Base-by-base conservation (phyloP, 2,888 invertebrate species). In the Artemia sinica region DNA sequence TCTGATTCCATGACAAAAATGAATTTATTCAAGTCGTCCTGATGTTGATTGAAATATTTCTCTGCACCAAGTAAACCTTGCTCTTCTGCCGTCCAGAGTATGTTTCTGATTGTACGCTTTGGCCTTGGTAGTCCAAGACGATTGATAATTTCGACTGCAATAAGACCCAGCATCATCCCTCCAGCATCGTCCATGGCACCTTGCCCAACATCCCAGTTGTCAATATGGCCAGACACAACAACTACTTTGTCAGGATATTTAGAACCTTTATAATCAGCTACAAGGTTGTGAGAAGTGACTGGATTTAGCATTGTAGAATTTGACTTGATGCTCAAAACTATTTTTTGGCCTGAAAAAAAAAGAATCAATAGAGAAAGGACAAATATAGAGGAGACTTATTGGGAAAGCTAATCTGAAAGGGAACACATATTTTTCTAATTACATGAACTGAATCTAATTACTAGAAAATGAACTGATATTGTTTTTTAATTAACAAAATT, bases 1-100 rank as follows among this genome's bases (percentile, higher is more conserved):
- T 91, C 90, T 0, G 89, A 88, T 78, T 91, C 90, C 84, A 90
- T 86, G 1, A 88, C 84, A 67, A 88, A 83, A 75, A 85, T 85
- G 70, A 87, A 84, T 72, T 87, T 84, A 6, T 82, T 76, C 52
- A 81, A 77, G 72, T 84, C 82, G 67, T 80, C 75, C 73, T 79
- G 78, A 74, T 89, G 87, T 6, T 76, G 76, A 68, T 82, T 75
- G 72, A 83, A 81, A 75, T 89, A 90, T 0, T 82, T 82, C 48
- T 77, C 72, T 0, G 86, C 86, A 50, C 89, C 89, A 67, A 84
- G 74, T 0, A 83, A 78, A 9, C 89, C 89, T 71, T 83, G 78
- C 78, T 90, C 89, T 79, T 91, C 90, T 0, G 82, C 85, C 0
- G 90, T 89, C 89, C 89, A 91, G 73, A 90, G 79, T 69, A 91